Conservation (phyloP, 2,797 vertebrate species). For the Graptemys geographica region DNA sequence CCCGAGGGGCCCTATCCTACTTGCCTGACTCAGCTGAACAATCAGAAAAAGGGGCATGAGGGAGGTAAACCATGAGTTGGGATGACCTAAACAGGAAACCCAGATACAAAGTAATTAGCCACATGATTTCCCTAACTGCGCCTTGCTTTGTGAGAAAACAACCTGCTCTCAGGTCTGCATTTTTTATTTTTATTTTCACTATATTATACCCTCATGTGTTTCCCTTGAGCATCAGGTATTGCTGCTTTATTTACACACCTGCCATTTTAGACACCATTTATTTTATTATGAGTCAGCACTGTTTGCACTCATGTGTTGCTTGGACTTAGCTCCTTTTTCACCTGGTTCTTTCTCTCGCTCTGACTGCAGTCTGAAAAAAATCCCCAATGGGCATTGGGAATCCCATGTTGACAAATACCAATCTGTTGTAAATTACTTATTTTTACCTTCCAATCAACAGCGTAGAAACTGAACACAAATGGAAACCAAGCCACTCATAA, state of each 20-base stretch:
- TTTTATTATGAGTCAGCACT: background rate
- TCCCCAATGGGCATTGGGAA: background rate
- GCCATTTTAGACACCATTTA: conserved; percentile 9
- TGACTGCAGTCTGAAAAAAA: background rate
- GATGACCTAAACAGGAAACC: conserved; percentile 1
- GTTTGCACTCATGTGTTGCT: background rate
- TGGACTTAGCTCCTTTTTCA: background rate
- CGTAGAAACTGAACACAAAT: rapidly evolving
- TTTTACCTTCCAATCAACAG: rapidly evolving
- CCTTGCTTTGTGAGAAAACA: conserved; percentile 21
- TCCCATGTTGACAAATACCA: background rate
- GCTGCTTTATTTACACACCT: conserved; percentile 22
- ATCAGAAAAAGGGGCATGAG: too few relatives aligned
- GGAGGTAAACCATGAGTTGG: background rate
- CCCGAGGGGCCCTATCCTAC: too few relatives aligned
- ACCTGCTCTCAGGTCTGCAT: background rate
- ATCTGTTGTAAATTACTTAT: background rate
- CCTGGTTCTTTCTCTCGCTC: background rate
- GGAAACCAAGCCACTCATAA: background rate
- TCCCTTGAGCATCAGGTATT: background rate
- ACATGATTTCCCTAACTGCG: background rate
- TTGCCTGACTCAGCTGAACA: too few relatives aligned
- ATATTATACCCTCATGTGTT: background rate
- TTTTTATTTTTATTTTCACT: rapidly evolving
- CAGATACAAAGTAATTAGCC: conserved; percentile 26